Percentiles rank a stretch among this genome's conserved stretches.
Evolutionary conservation across 2,888 invertebrate genomes (phyloP).

Genomic region (Drosophila anomelani): DNA sequence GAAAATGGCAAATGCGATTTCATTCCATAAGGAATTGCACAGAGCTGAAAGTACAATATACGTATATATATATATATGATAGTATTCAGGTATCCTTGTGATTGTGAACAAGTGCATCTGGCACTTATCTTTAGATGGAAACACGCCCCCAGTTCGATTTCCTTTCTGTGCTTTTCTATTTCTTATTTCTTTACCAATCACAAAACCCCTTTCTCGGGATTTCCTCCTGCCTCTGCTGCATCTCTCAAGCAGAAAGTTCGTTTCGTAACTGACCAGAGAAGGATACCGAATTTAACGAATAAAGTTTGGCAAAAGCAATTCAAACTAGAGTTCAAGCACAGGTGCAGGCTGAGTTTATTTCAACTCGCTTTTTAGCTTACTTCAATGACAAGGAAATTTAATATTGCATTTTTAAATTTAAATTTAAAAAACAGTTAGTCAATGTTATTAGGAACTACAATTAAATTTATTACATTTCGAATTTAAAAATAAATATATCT

Average conservation of each 20-base stretch:
- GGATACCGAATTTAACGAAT: slow-evolving; percentile 21
- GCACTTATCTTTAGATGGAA: slow-evolving; percentile 23
- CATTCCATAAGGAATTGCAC: slow-evolving; percentile 14
- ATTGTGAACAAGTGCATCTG: slow-evolving; percentile 36
- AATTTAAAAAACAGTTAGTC: too few species aligned
- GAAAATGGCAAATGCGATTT: slow-evolving; percentile 42
- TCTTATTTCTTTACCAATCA: slow-evolving; percentile 16
- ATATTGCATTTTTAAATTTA: background rate
- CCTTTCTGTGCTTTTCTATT: background rate
- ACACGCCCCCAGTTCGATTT: background rate
- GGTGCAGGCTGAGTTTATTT: slow-evolving; percentile 6
- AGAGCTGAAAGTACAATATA: slow-evolving; percentile 15
- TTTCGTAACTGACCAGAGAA: slow-evolving; percentile 29
- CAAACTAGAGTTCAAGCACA: slow-evolving; percentile 13
- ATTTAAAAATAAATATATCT: background rate
- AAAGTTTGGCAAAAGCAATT: slow-evolving; percentile 30
- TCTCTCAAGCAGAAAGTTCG: slow-evolving; percentile 25
- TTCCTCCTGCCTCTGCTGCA: background rate
- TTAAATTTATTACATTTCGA: too few species aligned
- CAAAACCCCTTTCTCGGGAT: slow-evolving; percentile 9
- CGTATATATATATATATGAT: slow-evolving; percentile 2
- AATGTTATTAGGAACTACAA: too few species aligned
- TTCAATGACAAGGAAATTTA: background rate
- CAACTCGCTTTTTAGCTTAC: background rate
- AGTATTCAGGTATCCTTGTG: slow-evolving; percentile 11